Conservation (phyloP, 2,888 invertebrate genomes). For the Tenthredo amoena region DNA sequence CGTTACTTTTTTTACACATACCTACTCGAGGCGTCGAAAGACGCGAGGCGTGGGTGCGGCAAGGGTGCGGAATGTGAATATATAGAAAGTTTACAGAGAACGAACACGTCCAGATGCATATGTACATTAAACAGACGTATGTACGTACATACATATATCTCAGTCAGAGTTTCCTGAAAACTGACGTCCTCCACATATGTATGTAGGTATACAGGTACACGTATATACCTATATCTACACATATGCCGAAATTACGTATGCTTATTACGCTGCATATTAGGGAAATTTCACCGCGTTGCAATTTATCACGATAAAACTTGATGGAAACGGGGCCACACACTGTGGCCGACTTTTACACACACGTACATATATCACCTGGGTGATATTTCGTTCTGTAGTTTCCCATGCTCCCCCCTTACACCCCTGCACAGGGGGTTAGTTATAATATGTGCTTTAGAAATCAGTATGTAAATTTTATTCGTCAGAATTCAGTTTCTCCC, state of each 20-base stretch:
- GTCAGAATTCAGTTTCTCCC: not conserved
- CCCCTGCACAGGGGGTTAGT: not conserved
- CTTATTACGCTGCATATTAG: constrained; percentile 58
- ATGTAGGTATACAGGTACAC: not conserved
- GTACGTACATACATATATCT: not conserved
- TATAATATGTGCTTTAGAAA: constrained; percentile 1
- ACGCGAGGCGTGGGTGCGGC: not conserved
- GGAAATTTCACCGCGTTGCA: constrained; percentile 63
- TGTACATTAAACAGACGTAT: not conserved
- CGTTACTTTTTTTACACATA: not conserved
- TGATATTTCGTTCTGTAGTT: not conserved
- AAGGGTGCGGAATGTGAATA: not conserved
- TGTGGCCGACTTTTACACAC: not conserved
- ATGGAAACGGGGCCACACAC: not conserved
- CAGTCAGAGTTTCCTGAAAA: not conserved
- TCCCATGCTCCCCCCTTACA: not conserved
- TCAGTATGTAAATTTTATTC: not conserved
- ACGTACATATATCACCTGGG: not conserved
- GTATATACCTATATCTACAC: too few species aligned
- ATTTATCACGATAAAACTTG: constrained; percentile 63
- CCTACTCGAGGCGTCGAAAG: not conserved
- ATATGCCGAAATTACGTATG: constrained; percentile 26
- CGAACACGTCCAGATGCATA: not conserved
- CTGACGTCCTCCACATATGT: not conserved
- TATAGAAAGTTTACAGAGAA: constrained; percentile 1